Evolutionary conservation across 2,888 invertebrate species (phyloP), one percentile per base, ranked within the genome.

Genomic region (Mantis religiosa): DNA sequence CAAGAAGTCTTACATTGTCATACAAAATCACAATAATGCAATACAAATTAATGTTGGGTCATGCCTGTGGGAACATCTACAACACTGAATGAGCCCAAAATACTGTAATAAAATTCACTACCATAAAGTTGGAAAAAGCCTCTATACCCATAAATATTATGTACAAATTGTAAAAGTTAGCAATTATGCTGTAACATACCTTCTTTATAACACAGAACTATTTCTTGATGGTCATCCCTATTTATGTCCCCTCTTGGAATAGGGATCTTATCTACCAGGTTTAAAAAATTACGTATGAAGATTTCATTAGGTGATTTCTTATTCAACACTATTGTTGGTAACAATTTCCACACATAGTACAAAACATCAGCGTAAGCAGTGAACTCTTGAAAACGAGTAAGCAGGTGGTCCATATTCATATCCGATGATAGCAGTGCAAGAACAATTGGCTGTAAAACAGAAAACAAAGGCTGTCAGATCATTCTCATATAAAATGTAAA

Each of bases 351-450:
- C 0, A 96, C 95, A 92, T 96, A 95, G 92, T 96, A 97, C 90
- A 97, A 94, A 28, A 97, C 95, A 92, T 98, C 98, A 91, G 96
- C 95, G 92, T 96, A 97, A 89, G 95, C 94, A 0, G 96, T 94
- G 92, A 96, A 97, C 93, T 97, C 97, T 92, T 96, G 96, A 92
- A 97, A 97, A 91, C 96, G 95, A 20, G 94, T 93, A 90, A 97
- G 95, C 0, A 96, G 93, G 54, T 94, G 93, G 0, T 94, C 92
- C 92, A 96, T 96, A 41, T 95, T 94, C 86, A 94, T 93, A 85
- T 96, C 95, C 0, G 94, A 93, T 71, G 96, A 95, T 83, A 97
- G 92, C 25, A 97, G 92, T 84, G 95, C 95, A 91, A 94, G 94
- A 88, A 97, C 93, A 90, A 97, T 94, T 86, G 94, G 94, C 95